Conservation (phyloP, 2,888 invertebrate genomes). For the Ochropleura plecta region DNA sequence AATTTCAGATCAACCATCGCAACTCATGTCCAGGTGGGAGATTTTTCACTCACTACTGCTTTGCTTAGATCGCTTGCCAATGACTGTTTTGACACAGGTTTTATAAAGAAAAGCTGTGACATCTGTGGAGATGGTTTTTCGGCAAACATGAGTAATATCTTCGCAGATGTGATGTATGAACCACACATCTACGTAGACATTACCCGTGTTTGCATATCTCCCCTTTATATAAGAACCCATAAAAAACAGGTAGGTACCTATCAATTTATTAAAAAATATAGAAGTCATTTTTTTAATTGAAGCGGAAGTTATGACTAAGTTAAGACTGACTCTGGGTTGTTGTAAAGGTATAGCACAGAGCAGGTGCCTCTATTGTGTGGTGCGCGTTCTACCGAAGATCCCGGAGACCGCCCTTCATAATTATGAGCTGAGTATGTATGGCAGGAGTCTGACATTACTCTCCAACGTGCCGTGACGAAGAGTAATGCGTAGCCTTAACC, state of each 20-base stretch:
- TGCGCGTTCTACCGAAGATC: slow-evolving; percentile 50
- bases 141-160: too few relatives aligned
- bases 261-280: not conserved
- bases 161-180: too few relatives aligned
- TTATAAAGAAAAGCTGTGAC: not conserved
- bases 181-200: not conserved
- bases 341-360: slow-evolving; percentile 16
- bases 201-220: not conserved
- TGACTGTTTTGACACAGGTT: not conserved
- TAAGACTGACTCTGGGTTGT: not conserved
- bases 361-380: slow-evolving; percentile 34
- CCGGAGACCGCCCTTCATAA: slow-evolving; percentile 32
- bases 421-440: slow-evolving; percentile 19
- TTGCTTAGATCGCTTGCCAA: not conserved
- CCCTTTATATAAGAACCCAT: too few relatives aligned
- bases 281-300: not conserved
- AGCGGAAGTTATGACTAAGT: not conserved
- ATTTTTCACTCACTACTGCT: not conserved
- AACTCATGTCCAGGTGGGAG: not conserved
- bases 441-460: slow-evolving; percentile 10
- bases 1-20: not conserved
- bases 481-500: not conserved
- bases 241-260: not conserved
- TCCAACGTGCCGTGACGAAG: slow-evolving; percentile 21
- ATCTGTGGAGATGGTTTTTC: not conserved